Evolutionary conservation across 2,797 vertebrate species (phyloP).

Genomic region (Tokudaia tokunoshimensis): DNA sequence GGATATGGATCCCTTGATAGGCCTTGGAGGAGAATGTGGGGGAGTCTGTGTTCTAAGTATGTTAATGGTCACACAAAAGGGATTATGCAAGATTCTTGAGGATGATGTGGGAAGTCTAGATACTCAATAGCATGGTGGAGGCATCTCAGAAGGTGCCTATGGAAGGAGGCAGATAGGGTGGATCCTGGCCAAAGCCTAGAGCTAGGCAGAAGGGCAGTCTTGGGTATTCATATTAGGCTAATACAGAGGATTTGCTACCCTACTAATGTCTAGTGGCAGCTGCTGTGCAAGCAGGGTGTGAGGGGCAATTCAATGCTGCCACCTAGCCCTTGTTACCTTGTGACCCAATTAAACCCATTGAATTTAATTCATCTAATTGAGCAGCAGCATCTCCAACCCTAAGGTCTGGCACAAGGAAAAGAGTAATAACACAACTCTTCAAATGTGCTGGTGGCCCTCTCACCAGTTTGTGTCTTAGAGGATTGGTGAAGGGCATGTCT

Average conservation of each 20-base stretch:
- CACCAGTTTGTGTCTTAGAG: no score
- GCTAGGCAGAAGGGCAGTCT: background rate
- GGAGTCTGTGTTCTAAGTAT: background rate
- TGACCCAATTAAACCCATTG: no score
- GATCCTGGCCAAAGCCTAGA: background rate
- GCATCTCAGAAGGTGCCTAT: background rate
- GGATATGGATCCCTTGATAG: background rate
- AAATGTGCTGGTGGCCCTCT: no score
- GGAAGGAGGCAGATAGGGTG: background rate
- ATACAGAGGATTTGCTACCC: background rate
- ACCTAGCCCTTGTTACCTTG: no score
- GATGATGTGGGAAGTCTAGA: background rate
- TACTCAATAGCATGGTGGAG: background rate
- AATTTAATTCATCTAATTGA: no score
- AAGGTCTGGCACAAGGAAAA: no score
- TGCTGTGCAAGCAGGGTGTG: background rate
- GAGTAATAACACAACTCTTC: no score
- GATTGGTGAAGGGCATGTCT: no score
- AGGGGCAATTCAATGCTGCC: no score
- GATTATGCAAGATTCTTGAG: background rate
- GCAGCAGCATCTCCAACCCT: no score
- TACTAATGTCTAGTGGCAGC: background rate
- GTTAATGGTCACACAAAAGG: background rate
- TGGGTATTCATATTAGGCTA: background rate
- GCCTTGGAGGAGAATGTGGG: background rate